Percentiles rank a stretch among this genome's conserved stretches.
These are phyloP conservation scores for Chelonia mydas DNA, from an alignment of 2,797 vertebrate genomes.

Conservation along the genomic window DNA sequence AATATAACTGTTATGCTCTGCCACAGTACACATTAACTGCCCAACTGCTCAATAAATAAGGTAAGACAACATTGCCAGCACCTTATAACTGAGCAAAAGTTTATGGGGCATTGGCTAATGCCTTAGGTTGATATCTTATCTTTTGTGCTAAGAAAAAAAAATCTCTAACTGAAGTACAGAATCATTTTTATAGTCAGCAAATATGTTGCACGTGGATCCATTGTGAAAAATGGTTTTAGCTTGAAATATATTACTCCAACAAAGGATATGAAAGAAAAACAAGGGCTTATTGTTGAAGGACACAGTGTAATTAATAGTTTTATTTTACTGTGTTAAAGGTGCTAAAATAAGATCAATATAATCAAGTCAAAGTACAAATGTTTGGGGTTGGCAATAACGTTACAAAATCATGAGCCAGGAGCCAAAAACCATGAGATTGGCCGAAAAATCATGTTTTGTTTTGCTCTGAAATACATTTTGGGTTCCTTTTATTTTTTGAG, in stretches of 20 bases:
- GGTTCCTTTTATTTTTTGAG: neutral
- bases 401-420: constrained; percentile 54
- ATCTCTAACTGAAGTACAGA: constrained; percentile 26
- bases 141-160: constrained; percentile 12
- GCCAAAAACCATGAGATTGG: constrained; percentile 53
- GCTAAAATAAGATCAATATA: constrained; percentile 50
- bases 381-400: neutral
- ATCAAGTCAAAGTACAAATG: constrained; percentile 37
- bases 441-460: constrained; percentile 2
- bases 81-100: constrained; percentile 56
- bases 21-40: constrained; percentile 44
- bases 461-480: constrained; percentile 49
- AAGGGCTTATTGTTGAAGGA: constrained; percentile 45
- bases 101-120: constrained; percentile 17
- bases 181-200: constrained; percentile 3
- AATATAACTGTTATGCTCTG: constrained; percentile 60
- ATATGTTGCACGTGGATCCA: constrained; percentile 3
- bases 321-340: constrained; percentile 58
- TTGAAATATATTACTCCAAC: constrained; percentile 22
- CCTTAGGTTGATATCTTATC: constrained; percentile 15
- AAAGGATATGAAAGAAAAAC: neutral
- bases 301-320: constrained; percentile 44
- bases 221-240: constrained; percentile 7
- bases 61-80: constrained; percentile 53
- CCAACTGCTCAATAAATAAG: constrained; percentile 51